Evolutionary conservation across 2,113 vertebrate species (phyloP), one percentile per base, ranked within the genome.

Genomic region (Triplophysa dalaica): DNA sequence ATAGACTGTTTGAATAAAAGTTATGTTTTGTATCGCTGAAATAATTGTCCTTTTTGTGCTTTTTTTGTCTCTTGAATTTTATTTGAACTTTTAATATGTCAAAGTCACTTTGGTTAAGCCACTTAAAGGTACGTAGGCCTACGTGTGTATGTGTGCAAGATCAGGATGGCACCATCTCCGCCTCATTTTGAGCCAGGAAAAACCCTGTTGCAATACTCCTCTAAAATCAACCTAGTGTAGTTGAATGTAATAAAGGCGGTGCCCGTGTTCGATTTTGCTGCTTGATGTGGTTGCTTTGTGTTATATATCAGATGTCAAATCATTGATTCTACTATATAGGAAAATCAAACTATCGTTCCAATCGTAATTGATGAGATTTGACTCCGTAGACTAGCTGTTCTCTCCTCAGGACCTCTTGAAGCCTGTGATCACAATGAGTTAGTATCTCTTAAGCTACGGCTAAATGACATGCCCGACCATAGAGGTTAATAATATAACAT

Each of bases 401-500:
- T 8, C 58, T 16, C 21, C 12, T 45, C 73, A 63, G 56, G 66
- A 68, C 66, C 41, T 68, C 21, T 48, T 21, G 26, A 19, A 58
- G 19, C 52, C 19, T 17, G 12, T 58, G 69, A 58, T 72, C 26
- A 3, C 2, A 10, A 12, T 60, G 54, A 61, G 54, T 60, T 74
- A 60, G n/a, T 43, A 73, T 73, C 33, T 60, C 60, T 21, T 19
- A 21, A 56, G 54, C 70, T 60, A 74, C 1, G 21, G 33, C n/a
- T 14, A 61, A 74, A 74, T 61, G 70, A 74, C 54, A 74, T 24
- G 33, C 70, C 22, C 43, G 60, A 60, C 33, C 70, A 22, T 41
- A 43, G 54, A 74, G 54, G 70, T 74, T 74, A 61, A 60, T 61
- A 43, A 73, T 74, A 74, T 74, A 61, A 74, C n/a, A 60, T 33